Base-by-base conservation (phyloP, 2,113 vertebrate species). In the Sebastes fasciatus region DNA sequence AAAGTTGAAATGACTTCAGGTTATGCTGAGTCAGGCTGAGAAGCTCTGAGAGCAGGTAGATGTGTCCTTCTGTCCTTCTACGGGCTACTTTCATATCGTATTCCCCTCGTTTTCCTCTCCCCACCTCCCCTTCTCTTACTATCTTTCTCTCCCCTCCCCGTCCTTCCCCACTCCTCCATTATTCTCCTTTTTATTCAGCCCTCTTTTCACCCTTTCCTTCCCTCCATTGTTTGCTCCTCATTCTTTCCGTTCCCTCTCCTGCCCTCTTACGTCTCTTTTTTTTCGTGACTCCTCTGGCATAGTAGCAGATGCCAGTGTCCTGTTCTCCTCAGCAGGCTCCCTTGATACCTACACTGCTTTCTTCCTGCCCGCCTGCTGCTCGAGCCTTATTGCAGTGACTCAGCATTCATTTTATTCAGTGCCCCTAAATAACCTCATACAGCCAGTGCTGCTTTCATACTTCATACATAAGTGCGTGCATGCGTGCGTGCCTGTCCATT, bases 261-360 rank as follows among this genome's bases (percentile, higher is more conserved):
- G 3, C 40, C n/a, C 21, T 49, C 45, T 70, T 43, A 14, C 12
- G 5, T 40, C 19, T 55, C 45, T 17, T 55, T 64, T 52, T 51
- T 48, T 68, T 51, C 5, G 8, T 49, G 58, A 58, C 57, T 72
- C 68, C 54, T 74, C 49, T 40, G 23, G 71, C 74, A 12, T 75
- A 64, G 73, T 26, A 84, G 78, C 88, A 88, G 89, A 89, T 87
- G 87, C 87, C 81, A 79, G 77, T 71, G 87, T 82, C 72, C 84
- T 82, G 71, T 83, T 84, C 80, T 73, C 73, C 86, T 82, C 87
- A 52, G 82, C 84, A 23, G 65, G 84, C 75, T 88, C 87, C 84
- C 80, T 17, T 74, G 92, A 82, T 77, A 88, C 84, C 75, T 34
- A 21, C 62, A 48, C 77, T 76, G 23, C 69, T 82, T 66, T 83